Conservation (phyloP, 2,113 vertebrate species). For the Nothocercus julius region DNA sequence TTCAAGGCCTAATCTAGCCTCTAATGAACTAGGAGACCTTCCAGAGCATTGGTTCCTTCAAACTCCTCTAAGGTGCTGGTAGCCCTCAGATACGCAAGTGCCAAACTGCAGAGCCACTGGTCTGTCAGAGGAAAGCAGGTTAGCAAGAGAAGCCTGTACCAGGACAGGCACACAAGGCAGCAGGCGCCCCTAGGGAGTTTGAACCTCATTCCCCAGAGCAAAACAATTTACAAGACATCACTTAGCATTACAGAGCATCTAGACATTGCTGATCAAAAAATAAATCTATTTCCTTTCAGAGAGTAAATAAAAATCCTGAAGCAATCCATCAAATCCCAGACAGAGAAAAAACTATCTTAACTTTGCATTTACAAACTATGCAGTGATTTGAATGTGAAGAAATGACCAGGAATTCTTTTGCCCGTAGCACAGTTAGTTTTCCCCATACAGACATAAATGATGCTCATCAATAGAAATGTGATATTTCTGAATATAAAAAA, state of each 20-base stretch:
- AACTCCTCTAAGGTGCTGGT: background rate
- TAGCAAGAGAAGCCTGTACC: background rate
- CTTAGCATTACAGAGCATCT: background rate
- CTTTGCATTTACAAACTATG: slow-evolving; percentile 11
- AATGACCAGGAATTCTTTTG: slow-evolving; percentile 46
- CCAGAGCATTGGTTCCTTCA: background rate
- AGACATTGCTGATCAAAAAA: background rate
- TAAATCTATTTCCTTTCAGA: background rate
- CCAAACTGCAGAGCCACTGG: background rate
- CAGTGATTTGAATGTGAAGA: background rate
- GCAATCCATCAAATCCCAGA: background rate
- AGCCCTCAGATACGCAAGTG: background rate
- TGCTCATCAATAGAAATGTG: slow-evolving; percentile 68
- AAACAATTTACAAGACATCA: background rate
- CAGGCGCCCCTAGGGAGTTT: rapidly evolving
- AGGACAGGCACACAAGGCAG: background rate
- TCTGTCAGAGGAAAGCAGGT: rapidly evolving
- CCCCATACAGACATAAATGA: slow-evolving; percentile 30
- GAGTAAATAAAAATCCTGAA: background rate
- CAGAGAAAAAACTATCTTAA: background rate
- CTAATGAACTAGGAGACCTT: background rate
- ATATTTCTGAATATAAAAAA: slow-evolving; percentile 58
- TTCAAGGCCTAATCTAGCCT: background rate
- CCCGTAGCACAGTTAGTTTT: slow-evolving; percentile 45
- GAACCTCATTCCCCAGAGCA: background rate